phyloP scores from a whole-genome alignment of 2,797 vertebrate species.

The Gallinago nigripennis region DNA sequence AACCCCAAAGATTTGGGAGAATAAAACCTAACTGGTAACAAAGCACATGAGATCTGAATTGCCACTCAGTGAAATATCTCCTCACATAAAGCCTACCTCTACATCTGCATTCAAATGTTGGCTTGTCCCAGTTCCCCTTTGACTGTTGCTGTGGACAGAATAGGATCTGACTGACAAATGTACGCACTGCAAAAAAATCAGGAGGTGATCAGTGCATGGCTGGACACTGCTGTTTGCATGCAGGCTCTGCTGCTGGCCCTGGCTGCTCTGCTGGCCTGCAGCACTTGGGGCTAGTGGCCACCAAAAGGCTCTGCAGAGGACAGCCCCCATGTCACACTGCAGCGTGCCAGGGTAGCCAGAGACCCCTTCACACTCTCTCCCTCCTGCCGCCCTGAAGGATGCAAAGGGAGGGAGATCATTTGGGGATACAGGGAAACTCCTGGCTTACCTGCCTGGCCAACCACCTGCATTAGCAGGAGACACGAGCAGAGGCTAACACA shows the following conservation, averaged over 20 bases:
- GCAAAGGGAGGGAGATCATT: not conserved
- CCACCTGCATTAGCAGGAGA: slow-evolving; percentile 4
- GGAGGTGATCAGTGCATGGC: not conserved
- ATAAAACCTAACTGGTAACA: not conserved
- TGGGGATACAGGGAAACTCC: not conserved
- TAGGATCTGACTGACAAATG: not conserved
- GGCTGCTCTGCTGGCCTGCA: not conserved
- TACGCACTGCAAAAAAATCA: not conserved
- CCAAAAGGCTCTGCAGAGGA: not conserved
- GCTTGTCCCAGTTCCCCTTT: not conserved
- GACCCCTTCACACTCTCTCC: not conserved
- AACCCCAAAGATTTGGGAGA: not conserved
- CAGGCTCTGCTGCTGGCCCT: not conserved
- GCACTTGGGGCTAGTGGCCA: not conserved
- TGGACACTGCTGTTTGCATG: not conserved
- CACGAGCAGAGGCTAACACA: not conserved
- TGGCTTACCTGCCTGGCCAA: slow-evolving; percentile 11
- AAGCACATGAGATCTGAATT: not conserved
- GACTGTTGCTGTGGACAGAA: not conserved
- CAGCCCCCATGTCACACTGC: not conserved
- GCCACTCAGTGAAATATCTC: not conserved
- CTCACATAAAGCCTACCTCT: not conserved
- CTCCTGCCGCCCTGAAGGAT: not conserved
- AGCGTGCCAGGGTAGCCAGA: not conserved
- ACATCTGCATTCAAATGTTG: not conserved